Evolutionary conservation across 2,888 invertebrate genomes (phyloP).

Genomic region (Napeogenes inachia): DNA sequence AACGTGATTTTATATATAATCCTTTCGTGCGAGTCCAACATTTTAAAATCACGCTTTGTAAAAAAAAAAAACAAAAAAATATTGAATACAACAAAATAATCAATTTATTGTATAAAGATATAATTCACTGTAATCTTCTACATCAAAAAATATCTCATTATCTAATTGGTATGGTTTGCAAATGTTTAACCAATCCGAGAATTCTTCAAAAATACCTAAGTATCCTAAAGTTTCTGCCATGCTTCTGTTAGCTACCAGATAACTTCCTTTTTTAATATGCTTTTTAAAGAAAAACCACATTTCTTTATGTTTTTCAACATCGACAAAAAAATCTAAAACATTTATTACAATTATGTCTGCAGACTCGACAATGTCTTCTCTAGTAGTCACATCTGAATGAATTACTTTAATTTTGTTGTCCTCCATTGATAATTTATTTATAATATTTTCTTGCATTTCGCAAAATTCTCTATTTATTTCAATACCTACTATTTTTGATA

Average conservation of each 20-base stretch:
- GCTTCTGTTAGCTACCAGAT: conserved; percentile 78
- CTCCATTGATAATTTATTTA: conserved; percentile 73
- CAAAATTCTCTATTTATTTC: conserved; percentile 83
- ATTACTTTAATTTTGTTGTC: conserved; percentile 73
- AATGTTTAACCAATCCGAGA: conserved; percentile 68
- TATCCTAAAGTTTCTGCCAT: conserved; percentile 71
- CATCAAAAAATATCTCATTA: conserved; percentile 65
- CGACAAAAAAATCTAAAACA: conserved; percentile 82
- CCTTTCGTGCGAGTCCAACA: too few species aligned
- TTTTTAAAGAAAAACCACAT: conserved; percentile 79
- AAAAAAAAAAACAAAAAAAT: neutral
- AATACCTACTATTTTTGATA: conserved; percentile 79
- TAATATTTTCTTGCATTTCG: conserved; percentile 77
- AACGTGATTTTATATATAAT: too few species aligned
- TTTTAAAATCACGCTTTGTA: too few species aligned
- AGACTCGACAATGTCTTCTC: conserved; percentile 68
- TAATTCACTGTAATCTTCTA: conserved; percentile 60
- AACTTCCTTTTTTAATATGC: conserved; percentile 73
- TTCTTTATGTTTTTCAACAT: conserved; percentile 74
- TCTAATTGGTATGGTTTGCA: conserved; percentile 62
- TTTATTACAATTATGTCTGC: conserved; percentile 82
- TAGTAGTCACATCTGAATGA: conserved; percentile 77
- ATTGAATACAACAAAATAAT: conserved; percentile 27
- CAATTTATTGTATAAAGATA: conserved; percentile 68
- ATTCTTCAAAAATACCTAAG: conserved; percentile 67